Conservation (phyloP, 2,888 invertebrate genomes). For the Orchesella flavescens region DNA sequence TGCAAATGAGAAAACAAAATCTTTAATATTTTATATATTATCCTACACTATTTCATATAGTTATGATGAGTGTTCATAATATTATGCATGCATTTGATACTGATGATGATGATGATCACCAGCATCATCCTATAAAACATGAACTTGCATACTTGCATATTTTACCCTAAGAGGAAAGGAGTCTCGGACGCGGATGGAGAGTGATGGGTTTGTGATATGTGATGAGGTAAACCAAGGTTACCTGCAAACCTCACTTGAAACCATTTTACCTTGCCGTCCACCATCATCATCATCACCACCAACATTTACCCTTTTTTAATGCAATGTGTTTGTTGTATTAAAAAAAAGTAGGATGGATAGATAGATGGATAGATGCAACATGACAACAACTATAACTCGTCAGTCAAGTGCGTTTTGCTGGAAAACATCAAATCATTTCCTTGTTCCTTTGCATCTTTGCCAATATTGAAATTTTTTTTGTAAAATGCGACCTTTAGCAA, state of each 20-base stretch:
- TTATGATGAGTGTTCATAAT: background rate
- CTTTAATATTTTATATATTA: too few species aligned
- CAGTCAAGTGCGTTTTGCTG: constrained; percentile 26
- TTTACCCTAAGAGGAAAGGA: constrained; percentile 44
- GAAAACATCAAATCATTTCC: constrained; percentile 33
- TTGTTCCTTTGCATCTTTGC: background rate
- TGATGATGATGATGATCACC: constrained; percentile 33
- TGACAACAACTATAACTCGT: constrained; percentile 4
- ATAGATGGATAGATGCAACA: background rate
- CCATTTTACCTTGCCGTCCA: background rate
- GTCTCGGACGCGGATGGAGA: constrained; percentile 2
- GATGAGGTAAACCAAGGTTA: constrained; percentile 56
- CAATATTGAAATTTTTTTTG: background rate
- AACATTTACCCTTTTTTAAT: background rate
- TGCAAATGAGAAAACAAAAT: constrained; percentile 25
- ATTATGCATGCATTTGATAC: constrained; percentile 15
- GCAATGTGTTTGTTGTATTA: too few species aligned
- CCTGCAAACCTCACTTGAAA: constrained; percentile 46
- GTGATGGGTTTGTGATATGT: background rate
- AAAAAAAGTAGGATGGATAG: background rate
- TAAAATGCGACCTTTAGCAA: too few species aligned
- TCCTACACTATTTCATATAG: background rate
- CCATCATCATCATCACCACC: background rate
- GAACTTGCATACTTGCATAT: background rate
- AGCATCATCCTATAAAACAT: too few species aligned